These are phyloP conservation scores for Pseudoips prasinana DNA, from an alignment of 2,888 invertebrate genomes.

Conservation along the genomic window DNA sequence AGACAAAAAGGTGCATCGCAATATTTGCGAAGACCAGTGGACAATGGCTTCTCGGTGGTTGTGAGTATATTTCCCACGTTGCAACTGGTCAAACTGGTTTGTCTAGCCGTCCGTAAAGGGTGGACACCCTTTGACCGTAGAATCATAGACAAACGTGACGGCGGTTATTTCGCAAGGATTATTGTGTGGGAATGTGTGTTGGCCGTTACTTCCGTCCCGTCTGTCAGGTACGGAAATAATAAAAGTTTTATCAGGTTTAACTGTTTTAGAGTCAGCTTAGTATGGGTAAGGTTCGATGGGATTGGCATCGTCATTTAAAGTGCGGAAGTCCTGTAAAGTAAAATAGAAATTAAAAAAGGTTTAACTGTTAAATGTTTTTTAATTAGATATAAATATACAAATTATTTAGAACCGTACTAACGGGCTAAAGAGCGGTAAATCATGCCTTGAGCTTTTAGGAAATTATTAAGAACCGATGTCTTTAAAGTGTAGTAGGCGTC, in stretches of 20 bases:
- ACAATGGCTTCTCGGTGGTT: constrained; percentile 36
- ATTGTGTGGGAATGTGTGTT: constrained; percentile 36
- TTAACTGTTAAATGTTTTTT: too few species aligned
- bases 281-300: too few species aligned
- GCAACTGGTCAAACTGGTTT: constrained; percentile 72
- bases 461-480: too few species aligned
- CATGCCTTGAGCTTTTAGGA: too few species aligned
- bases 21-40: constrained; percentile 44
- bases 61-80: constrained; percentile 60
- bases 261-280: too few species aligned
- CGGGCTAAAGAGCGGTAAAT: too few species aligned
- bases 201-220: constrained; percentile 8
- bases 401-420: too few species aligned
- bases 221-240: background rate
- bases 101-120: constrained; percentile 40
- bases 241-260: background rate
- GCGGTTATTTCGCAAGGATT: constrained; percentile 52
- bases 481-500: too few species aligned
- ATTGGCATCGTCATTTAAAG: too few species aligned
- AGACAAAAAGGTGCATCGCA: constrained; percentile 36
- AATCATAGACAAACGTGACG: constrained; percentile 42
- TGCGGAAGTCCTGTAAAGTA: too few species aligned
- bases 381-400: too few species aligned
- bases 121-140: constrained; percentile 50
- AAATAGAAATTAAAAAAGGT: too few species aligned